Conservation (phyloP, 2,113 vertebrate genomes). For the Ploceus nigricollis region DNA sequence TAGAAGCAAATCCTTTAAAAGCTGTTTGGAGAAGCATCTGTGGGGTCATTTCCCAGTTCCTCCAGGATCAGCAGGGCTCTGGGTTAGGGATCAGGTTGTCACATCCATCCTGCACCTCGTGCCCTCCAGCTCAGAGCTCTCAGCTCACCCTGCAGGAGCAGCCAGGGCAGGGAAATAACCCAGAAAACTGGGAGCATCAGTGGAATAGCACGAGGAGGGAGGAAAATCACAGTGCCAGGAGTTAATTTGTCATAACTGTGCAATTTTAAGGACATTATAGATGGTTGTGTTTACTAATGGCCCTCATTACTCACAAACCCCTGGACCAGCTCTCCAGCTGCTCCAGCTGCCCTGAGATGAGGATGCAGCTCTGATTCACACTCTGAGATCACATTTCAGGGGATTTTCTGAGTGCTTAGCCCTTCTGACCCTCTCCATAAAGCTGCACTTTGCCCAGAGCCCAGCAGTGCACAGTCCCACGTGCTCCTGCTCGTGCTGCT, state of each 20-base stretch:
- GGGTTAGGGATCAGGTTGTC: background rate
- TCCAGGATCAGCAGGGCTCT: background rate
- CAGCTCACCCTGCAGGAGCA: background rate
- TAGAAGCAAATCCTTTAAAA: background rate
- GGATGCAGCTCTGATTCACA: background rate
- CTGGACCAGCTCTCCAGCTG: background rate
- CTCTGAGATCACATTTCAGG: background rate
- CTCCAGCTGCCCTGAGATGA: background rate
- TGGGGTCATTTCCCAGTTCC: background rate
- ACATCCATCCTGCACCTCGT: background rate
- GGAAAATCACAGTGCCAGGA: background rate
- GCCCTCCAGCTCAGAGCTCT: background rate
- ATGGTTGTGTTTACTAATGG: background rate
- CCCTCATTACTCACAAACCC: background rate
- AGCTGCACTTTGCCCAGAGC: background rate
- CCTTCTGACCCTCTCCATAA: background rate
- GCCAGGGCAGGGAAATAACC: background rate
- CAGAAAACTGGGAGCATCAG: background rate
- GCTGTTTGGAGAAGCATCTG: background rate
- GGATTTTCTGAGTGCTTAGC: background rate
- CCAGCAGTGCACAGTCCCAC: fast-evolving
- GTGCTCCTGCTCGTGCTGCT: background rate
- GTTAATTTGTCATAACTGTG: background rate
- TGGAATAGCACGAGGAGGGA: background rate
- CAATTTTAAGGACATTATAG: background rate